Evolutionary conservation across 2,888 invertebrate species (phyloP), one percentile per base, ranked within the genome.

Genomic region (Pseudeuparius sepicola): DNA sequence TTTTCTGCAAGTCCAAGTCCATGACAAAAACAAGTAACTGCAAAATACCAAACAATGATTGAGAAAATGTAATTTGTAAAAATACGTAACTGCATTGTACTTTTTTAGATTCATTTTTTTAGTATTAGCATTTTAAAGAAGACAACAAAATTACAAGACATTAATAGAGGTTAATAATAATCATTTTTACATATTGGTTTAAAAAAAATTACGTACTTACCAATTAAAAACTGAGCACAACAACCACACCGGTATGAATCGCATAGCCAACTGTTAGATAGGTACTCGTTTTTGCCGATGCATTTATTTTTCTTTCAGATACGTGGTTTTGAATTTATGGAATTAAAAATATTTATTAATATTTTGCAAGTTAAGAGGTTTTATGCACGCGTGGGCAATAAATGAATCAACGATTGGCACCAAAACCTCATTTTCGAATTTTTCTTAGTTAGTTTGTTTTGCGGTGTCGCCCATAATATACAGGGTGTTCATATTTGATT

Each of bases 1-100:
- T 20, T 20, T 20, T 20, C 20, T 20, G 20, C 20, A 20, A 20
- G 20, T 20, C 20, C 20, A 20, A 20, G 20, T 20, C 20, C 20
- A n/a, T 7, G n/a, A n/a, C 20, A 20, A 20, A 20, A 20, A 20
- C 20, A 20, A 20, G 20, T 20, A 20, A 7, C 20, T 20, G 20
- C 20, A 20, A 20, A 20, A n/a, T n/a, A n/a, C n/a, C n/a, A n/a
- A n/a, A 20, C 20, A 20, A 20, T n/a, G n/a, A 20, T 20, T 20
- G 6, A 20, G 20, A 20, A 20, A 20, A 20, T 7, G 20, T 20
- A 20, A 20, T n/a, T 20, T 20, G n/a, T n/a, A 20, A 20, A 20
- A 20, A 20, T n/a, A 20, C n/a, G 20, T 20, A 20, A 20, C 20
- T 20, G 20, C 20, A 20, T 20, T n/a, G n/a, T 20, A 20, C 20